Evolutionary conservation across 1,140 invertebrate species (phyloP), one percentile per base, ranked within the genome.

Genomic region (Papilio xuthus): DNA sequence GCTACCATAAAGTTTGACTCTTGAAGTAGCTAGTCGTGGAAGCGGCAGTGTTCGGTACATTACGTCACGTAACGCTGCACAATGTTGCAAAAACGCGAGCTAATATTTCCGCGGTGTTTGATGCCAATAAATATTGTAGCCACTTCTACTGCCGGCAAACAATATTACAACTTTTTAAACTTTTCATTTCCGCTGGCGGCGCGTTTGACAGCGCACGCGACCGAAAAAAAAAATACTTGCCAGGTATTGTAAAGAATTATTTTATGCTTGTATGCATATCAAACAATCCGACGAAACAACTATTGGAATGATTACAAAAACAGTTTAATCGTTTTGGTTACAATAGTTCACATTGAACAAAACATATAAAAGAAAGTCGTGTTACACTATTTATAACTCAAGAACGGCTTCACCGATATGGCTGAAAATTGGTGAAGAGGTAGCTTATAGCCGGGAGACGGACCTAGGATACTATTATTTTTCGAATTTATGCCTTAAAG

Each of bases 61-160:
- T 60, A 67, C 20, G 56, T 67, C 60, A 67, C 26, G 60, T 63
- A 28, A 67, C 53, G 10, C 23, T 60, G 23, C 9, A 60, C 60
- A 67, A 28, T 67, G 26, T 67, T 28, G 60, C 60, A 67, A 67
- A 67, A 67, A 67, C 60, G 9, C 56, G 8, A 60, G 56, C 26
- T 15, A 28, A 26, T 10, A 63, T 67, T 67, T 67, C 60, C 60
- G 60, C 26, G 60, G 26, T 67, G 26, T 26, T 4, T n/a, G 9
- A 26, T 15, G 26, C 23, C 23, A 63, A 63, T 63, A 63, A 63
- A 63, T 63, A 26, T 60, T 32, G 23, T 20, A 63, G 60, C 60
- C 60, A 67, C 26, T 67, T 67, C 60, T 26, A 26, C 60, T 67
- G 26, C 60, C 60, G 60, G 26, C 60, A 28, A 28, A 67, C 60